Evolutionary conservation across 2,888 invertebrate genomes (phyloP).

Genomic region (Stenoptilia bipunctidactyla): DNA sequence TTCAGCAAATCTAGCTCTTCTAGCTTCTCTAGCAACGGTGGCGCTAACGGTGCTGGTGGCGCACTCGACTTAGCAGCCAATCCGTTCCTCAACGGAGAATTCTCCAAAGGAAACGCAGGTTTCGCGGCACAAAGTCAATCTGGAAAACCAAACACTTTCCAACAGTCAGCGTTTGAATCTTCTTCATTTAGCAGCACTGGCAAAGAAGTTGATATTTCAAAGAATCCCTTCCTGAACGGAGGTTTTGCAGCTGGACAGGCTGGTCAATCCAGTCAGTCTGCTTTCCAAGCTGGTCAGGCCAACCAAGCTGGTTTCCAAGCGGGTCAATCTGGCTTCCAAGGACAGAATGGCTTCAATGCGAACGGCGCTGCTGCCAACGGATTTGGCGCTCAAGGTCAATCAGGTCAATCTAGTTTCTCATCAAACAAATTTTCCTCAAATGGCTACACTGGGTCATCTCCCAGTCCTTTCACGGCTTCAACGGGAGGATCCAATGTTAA

Average conservation of each 20-base stretch:
- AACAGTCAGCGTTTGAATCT: constrained; percentile 34
- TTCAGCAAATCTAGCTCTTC: constrained; percentile 42
- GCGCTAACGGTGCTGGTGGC: constrained; percentile 20
- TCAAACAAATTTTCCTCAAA: constrained; percentile 19
- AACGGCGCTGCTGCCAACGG: background rate
- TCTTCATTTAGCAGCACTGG: constrained; percentile 33
- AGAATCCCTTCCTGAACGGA: constrained; percentile 43
- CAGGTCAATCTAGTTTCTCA: constrained; percentile 5
- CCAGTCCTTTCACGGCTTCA: constrained; percentile 41
- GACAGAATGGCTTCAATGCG: constrained; percentile 9
- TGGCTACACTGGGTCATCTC: constrained; percentile 50
- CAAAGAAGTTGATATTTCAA: constrained; percentile 37
- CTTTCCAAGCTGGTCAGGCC: constrained; percentile 13
- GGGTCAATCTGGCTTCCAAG: constrained; percentile 17
- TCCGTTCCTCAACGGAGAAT: constrained; percentile 42
- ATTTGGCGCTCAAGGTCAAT: background rate
- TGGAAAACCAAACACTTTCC: constrained; percentile 19
- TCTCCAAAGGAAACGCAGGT: constrained; percentile 25
- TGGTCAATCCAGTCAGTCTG: constrained; percentile 16
- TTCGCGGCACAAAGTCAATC: constrained; percentile 11
- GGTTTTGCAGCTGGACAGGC: constrained; percentile 19
- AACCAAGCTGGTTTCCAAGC: constrained; percentile 14
- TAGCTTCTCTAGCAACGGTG: constrained; percentile 22
- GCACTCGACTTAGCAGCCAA: constrained; percentile 30
- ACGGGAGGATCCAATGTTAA: constrained; percentile 42